These are phyloP conservation scores for Plagodis dolabraria DNA, from an alignment of 2,888 invertebrate genomes.

Conservation along the genomic window DNA sequence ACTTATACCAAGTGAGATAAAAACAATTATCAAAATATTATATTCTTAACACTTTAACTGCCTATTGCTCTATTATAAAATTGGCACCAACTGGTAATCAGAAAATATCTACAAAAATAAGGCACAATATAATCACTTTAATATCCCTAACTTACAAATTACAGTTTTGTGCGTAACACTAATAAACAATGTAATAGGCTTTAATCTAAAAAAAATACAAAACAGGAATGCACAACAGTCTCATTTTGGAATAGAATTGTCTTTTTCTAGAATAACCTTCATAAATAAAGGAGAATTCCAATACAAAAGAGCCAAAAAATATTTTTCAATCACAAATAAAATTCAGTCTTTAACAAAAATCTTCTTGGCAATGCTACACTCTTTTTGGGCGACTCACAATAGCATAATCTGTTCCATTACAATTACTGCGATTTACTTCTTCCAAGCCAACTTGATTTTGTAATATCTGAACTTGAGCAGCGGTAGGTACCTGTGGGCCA, in stretches of 20 bases:
- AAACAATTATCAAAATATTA: constrained; percentile 8
- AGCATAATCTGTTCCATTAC: constrained; percentile 92
- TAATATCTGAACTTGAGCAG: constrained; percentile 77
- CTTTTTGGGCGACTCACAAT: constrained; percentile 94
- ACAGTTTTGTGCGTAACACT: constrained; percentile 50
- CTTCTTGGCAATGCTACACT: constrained; percentile 81
- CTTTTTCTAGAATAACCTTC: constrained; percentile 3
- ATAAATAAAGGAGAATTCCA: not conserved
- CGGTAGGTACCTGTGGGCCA: constrained; percentile 80
- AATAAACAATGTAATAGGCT: constrained; percentile 39
- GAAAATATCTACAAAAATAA: constrained; percentile 56
- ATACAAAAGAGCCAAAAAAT: not conserved
- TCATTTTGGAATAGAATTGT: constrained; percentile 43
- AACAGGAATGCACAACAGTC: constrained; percentile 65
- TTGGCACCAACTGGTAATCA: constrained; percentile 76
- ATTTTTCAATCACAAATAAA: constrained; percentile 52
- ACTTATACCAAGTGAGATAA: not conserved
- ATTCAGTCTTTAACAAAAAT: constrained; percentile 63
- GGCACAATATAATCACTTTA: constrained; percentile 72
- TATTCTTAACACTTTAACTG: constrained; percentile 27
- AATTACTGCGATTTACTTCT: constrained; percentile 87
- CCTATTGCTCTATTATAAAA: constrained; percentile 37
- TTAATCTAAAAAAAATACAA: constrained; percentile 35
- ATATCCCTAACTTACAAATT: constrained; percentile 41
- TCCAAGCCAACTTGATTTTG: constrained; percentile 76